Evolutionary conservation across 2,888 invertebrate species (phyloP).

Genomic region (Nephrotoma flavescens): DNA sequence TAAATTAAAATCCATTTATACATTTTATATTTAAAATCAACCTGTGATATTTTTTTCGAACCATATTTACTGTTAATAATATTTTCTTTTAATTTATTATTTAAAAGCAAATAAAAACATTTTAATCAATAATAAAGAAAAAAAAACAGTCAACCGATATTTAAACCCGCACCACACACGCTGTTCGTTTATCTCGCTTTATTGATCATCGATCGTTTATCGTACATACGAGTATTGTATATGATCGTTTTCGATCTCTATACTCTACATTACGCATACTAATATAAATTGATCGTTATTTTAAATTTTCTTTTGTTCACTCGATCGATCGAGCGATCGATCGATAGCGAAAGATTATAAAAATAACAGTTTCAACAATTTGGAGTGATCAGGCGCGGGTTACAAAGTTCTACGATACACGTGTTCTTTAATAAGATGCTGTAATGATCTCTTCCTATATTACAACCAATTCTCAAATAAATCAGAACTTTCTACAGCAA

Average conservation of each 20-base stretch:
- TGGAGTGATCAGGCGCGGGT: background rate
- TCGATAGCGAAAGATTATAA: background rate
- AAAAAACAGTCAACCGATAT: background rate
- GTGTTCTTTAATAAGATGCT: background rate
- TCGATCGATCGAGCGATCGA: background rate
- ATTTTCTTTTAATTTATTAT: background rate
- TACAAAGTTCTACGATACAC: background rate
- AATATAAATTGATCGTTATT: background rate
- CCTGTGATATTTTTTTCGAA: background rate
- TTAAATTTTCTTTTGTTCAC: background rate
- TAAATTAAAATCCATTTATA: background rate
- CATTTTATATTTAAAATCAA: background rate
- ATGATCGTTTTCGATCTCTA: background rate
- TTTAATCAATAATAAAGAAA: background rate
- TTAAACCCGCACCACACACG: background rate
- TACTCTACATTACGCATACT: background rate
- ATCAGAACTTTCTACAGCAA: background rate
- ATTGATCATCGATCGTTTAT: background rate
- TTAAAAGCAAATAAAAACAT: background rate
- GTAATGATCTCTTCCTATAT: background rate
- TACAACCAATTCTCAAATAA: background rate
- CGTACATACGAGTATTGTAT: background rate
- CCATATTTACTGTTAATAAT: background rate
- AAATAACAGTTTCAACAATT: background rate
- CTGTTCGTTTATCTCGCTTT: background rate